phyloP scores from a whole-genome alignment of 1,140 invertebrate species.

The Leptonema lineaticorne region DNA sequence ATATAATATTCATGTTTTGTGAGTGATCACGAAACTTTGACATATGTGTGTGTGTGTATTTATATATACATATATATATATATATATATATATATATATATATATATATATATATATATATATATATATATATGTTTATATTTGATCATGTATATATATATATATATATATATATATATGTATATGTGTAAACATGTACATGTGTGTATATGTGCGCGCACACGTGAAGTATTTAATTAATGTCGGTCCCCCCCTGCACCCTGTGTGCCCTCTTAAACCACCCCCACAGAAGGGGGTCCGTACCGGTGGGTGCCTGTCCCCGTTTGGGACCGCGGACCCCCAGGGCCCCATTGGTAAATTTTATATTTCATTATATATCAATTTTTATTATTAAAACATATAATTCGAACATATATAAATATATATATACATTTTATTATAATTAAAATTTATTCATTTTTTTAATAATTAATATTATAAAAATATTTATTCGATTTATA shows the following conservation, averaged over 20 bases:
- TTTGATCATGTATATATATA: too few species aligned
- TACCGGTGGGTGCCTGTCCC: constrained; percentile 32
- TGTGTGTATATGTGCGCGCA: constrained; percentile 15
- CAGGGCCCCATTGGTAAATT: constrained; percentile 22
- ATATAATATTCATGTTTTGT: not conserved
- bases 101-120: not conserved
- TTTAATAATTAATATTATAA: too few species aligned
- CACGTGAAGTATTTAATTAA: constrained; percentile 36
- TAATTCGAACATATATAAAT: too few species aligned
- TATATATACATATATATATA: not conserved
- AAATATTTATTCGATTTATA: too few species aligned
- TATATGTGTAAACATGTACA: not conserved
- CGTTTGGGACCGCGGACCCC: not conserved
- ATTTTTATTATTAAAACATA: too few species aligned
- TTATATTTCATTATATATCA: too few species aligned
- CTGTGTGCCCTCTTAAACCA: constrained; percentile 11
- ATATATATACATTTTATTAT: too few species aligned
- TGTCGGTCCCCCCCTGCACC: constrained; percentile 22
- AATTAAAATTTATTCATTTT: too few species aligned
- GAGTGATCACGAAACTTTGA: not conserved
- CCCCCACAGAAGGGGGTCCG: too few species aligned
- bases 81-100: not conserved
- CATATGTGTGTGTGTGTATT: not conserved
- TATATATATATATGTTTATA: not conserved
- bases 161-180: too few species aligned